These are phyloP conservation scores for Zaprionus inermis DNA, from an alignment of 1,140 invertebrate species.

Conservation along the genomic window DNA sequence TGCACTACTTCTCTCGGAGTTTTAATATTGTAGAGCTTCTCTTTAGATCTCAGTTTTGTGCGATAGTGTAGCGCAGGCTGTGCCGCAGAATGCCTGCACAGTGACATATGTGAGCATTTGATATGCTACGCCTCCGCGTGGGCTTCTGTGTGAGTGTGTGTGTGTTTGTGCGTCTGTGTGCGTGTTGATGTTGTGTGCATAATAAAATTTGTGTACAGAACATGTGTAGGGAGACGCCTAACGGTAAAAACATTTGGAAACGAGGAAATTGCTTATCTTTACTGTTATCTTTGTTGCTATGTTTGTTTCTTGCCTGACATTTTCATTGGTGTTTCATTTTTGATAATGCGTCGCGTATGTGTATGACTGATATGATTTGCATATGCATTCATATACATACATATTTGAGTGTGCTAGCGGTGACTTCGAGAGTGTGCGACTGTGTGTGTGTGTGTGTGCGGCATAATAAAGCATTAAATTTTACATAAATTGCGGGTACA, in stretches of 20 bases:
- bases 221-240: constrained; percentile 61
- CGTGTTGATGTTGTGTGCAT: constrained; percentile 64
- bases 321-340: constrained; percentile 80
- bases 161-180: constrained; percentile 43
- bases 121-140: constrained; percentile 6
- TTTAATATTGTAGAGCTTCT: too few relatives aligned
- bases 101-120: constrained; percentile 61
- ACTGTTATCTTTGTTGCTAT: constrained; percentile 55
- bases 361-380: constrained; percentile 80
- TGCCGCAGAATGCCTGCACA: constrained; percentile 53
- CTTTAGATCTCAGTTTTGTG: constrained; percentile 31
- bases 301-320: constrained; percentile 62
- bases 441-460: constrained; percentile 38
- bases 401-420: constrained; percentile 30
- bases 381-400: constrained; percentile 46
- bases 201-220: constrained; percentile 76
- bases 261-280: constrained; percentile 69
- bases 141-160: constrained; percentile 12
- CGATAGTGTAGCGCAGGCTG: constrained; percentile 44
- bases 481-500: constrained; percentile 73
- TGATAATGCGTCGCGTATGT: constrained; percentile 70
- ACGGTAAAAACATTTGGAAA: constrained; percentile 64
- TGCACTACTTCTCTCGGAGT: background rate
- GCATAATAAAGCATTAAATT: constrained; percentile 78
- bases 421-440: too few relatives aligned